Evolutionary conservation across 2,888 invertebrate species (phyloP).

Genomic region (Lottia scabra): DNA sequence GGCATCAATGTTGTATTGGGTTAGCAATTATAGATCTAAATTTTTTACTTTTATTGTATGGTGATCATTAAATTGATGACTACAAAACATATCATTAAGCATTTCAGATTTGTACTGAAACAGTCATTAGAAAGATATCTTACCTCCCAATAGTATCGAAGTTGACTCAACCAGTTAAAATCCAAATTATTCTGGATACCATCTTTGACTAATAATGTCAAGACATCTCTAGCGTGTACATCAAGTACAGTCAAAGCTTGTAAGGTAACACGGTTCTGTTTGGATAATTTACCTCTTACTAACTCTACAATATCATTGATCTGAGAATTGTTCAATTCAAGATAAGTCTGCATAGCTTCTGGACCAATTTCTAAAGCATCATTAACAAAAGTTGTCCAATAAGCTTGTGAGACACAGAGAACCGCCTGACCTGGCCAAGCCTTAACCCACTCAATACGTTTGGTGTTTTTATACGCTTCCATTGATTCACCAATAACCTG

Average conservation of each 20-base stretch:
- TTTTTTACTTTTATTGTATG: too few relatives aligned
- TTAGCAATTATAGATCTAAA: background rate
- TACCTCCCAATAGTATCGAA: slow-evolving; percentile 71
- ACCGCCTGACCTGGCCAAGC: slow-evolving; percentile 72
- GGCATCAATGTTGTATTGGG: too few relatives aligned
- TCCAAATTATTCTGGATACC: slow-evolving; percentile 67
- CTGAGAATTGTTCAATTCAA: slow-evolving; percentile 80
- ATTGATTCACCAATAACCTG: slow-evolving; percentile 76
- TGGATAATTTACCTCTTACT: slow-evolving; percentile 74
- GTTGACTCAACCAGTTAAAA: slow-evolving; percentile 70
- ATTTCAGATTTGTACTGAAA: background rate
- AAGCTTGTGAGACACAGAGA: slow-evolving; percentile 66
- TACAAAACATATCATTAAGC: too few relatives aligned
- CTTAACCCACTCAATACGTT: slow-evolving; percentile 69
- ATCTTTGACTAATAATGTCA: slow-evolving; percentile 59
- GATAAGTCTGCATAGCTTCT: slow-evolving; percentile 74
- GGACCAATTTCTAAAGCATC: slow-evolving; percentile 60
- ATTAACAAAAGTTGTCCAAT: slow-evolving; percentile 69
- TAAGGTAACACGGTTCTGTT: slow-evolving; percentile 69
- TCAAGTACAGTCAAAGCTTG: slow-evolving; percentile 79
- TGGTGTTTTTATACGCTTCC: slow-evolving; percentile 77
- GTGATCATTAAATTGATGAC: too few relatives aligned
- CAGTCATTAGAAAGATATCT: slow-evolving; percentile 19
- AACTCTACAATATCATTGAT: slow-evolving; percentile 86
- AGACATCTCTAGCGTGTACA: slow-evolving; percentile 72